Conservation (phyloP, 2,797 vertebrate species). For the Leptoclinus maculatus region DNA sequence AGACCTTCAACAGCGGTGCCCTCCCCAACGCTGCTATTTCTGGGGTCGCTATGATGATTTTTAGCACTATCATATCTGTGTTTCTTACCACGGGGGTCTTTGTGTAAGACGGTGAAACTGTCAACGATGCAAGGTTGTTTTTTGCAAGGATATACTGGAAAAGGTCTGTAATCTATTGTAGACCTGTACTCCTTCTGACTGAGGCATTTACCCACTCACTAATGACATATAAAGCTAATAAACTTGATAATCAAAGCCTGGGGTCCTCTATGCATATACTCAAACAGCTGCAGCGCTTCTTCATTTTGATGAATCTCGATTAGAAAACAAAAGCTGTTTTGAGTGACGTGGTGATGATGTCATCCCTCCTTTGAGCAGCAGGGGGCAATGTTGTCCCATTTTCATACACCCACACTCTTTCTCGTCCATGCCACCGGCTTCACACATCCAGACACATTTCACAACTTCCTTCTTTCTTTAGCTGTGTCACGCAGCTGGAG, state of each 20-base stretch:
- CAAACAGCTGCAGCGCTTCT: neutral
- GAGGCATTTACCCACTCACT: neutral
- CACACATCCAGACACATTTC: neutral
- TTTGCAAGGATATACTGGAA: neutral
- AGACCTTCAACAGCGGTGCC: slow-evolving; percentile 57
- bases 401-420: neutral
- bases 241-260: neutral
- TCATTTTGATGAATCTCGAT: neutral
- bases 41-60: slow-evolving; percentile 18
- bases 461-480: neutral
- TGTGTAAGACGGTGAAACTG: neutral
- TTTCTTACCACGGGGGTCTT: slow-evolving; percentile 17
- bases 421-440: neutral
- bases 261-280: neutral
- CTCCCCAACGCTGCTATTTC: slow-evolving; percentile 23
- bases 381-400: slow-evolving; percentile 54
- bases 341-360: neutral
- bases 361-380: slow-evolving; percentile 35
- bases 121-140: neutral
- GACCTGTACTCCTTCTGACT: neutral
- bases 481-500: neutral
- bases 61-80: slow-evolving; percentile 11
- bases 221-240: neutral
- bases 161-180: neutral
- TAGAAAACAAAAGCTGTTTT: neutral